Evolutionary conservation across 2,797 vertebrate species (phyloP), one percentile per base, ranked within the genome.

Genomic region (Etheostoma perlongum): DNA sequence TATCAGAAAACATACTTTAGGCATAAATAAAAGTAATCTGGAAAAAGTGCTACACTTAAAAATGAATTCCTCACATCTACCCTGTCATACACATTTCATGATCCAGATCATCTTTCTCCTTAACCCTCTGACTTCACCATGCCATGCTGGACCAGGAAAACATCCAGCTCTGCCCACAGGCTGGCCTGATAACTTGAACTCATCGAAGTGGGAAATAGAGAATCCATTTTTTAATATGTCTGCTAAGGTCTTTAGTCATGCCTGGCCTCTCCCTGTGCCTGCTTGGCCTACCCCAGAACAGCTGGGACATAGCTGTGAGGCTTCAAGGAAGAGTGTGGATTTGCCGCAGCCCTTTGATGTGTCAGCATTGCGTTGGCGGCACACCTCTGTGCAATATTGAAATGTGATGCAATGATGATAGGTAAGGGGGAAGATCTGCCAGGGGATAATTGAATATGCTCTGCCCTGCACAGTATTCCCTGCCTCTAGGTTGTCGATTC

Each of bases 281-380:
- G 88, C 72, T 78, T 81, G 84, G 82, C 80, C 77, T 74, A 57
- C 82, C 81, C 76, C 58, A 5, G 81, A 90, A 82, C 64, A 76
- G 79, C 83, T 82, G 76, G 74, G 81, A 87, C 87, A 74, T 78
- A 33, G 80, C 84, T 82, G 67, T 64, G 78, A 87, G 89, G 76
- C 86, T 85, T 74, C 4, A 19, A 84, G 88, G 77, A 84, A 78
- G 75, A 84, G 85, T 81, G 83, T 78, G 78, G 81, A 91, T 93
- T 86, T 90, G 75, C 88, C 16, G 81, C 76, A 77, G 87, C 81
- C 89, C 93, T 95, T 94, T 94, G 91, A 94, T 93, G 93, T 94
- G 93, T 94, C 93, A 93, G 93, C 90, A 88, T 82, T 67, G 86
- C 64, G 78, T 90, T 85, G 79, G 88, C 75, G 71, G 79, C 79